Evolutionary conservation across 1,140 invertebrate species (phyloP).

Genomic region (Hylaeus volcanicus): DNA sequence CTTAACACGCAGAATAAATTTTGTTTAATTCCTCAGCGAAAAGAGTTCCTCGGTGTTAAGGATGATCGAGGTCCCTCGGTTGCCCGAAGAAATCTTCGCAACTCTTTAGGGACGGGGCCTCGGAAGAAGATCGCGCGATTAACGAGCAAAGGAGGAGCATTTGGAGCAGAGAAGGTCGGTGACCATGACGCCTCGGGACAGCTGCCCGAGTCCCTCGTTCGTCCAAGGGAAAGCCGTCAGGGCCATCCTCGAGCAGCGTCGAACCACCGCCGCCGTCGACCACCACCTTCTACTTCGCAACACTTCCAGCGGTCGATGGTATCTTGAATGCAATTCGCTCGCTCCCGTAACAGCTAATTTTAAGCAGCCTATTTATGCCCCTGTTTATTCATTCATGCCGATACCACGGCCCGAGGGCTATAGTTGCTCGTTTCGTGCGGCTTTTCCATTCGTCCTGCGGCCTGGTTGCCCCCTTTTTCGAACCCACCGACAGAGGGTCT

Average conservation of each 20-base stretch:
- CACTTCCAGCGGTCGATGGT: slow-evolving; percentile 52
- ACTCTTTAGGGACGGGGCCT: no score
- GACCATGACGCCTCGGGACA: slow-evolving; percentile 46
- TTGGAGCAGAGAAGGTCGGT: slow-evolving; percentile 32
- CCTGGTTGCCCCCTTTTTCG: slow-evolving; percentile 47
- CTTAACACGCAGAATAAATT: no score
- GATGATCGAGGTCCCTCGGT: no score
- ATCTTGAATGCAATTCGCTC: slow-evolving; percentile 69
- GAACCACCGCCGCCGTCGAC: neutral
- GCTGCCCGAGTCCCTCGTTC: slow-evolving; percentile 46
- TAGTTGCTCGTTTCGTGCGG: slow-evolving; percentile 68
- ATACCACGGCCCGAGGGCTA: slow-evolving; percentile 58
- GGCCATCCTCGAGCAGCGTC: slow-evolving; percentile 12
- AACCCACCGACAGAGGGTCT: slow-evolving; percentile 21
- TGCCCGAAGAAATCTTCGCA: neutral
- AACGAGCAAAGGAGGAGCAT: neutral
- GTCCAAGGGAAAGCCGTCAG: slow-evolving; percentile 37
- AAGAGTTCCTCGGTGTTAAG: no score
- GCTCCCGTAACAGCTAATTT: slow-evolving; percentile 68
- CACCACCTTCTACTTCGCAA: slow-evolving; percentile 41
- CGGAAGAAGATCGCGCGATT: neutral
- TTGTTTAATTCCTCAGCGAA: no score
- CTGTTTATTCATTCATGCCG: slow-evolving; percentile 73
- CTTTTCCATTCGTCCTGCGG: slow-evolving; percentile 53
- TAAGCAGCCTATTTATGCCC: slow-evolving; percentile 65